phyloP scores from a whole-genome alignment of 1,140 invertebrate genomes.

The Hycleus cichorii region DNA sequence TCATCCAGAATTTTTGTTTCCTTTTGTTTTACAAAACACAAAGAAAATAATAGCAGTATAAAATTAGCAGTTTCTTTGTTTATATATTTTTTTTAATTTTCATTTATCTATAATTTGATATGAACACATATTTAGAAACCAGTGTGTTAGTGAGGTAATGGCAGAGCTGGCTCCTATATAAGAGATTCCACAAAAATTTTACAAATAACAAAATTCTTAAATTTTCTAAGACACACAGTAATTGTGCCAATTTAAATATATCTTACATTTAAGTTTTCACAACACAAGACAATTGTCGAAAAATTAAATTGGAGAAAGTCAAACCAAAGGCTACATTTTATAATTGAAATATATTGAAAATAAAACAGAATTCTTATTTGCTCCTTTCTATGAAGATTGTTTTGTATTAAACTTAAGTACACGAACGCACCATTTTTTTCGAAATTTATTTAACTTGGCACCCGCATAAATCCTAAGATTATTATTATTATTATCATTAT shows the following conservation, averaged over 20 bases:
- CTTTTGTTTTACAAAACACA: conserved; percentile 15
- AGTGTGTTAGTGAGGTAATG: conserved; percentile 36
- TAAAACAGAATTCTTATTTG: conserved; percentile 1
- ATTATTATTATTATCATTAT: neutral
- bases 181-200: conserved; percentile 33
- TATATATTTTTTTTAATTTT: neutral
- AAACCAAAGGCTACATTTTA: neutral
- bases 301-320: neutral
- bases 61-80: conserved; percentile 26
- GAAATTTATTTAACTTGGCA: conserved; percentile 21
- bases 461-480: conserved; percentile 7
- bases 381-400: too few relatives aligned
- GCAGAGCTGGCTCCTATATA: conserved; percentile 32
- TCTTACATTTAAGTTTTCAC: conserved; percentile 22
- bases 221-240: conserved; percentile 25
- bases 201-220: conserved; percentile 27
- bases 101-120: conserved; percentile 23
- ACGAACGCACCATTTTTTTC: conserved; percentile 23
- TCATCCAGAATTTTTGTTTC: neutral
- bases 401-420: conserved; percentile 27
- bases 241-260: conserved; percentile 6
- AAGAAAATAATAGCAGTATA: conserved; percentile 25
- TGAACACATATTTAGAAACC: conserved; percentile 37
- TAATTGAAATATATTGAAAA: conserved; percentile 16
- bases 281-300: conserved; percentile 21